Base-by-base conservation (phyloP, 1,140 invertebrate species). In the Plutomurus gul region DNA sequence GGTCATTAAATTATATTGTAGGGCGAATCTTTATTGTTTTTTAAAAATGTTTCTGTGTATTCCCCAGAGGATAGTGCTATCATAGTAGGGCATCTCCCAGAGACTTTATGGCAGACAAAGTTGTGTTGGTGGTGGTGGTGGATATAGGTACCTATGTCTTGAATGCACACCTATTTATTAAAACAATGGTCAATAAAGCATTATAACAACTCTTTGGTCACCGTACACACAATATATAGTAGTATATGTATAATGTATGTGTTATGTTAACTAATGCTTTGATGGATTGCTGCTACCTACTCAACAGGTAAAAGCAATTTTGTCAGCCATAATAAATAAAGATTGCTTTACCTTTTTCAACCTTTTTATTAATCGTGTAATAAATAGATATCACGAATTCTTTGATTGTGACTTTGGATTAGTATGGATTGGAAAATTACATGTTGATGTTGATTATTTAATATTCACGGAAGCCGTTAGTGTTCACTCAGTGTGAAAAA, bases 381-480 rank as follows among this genome's bases (percentile, higher is more conserved):
- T 65, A 65, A 65, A 65, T 65, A 65, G 18, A 25, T 30, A 65
- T 65, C 56, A 65, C 56, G 56, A 65, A 65, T 51, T n/a, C n/a
- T n/a, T n/a, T n/a, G n/a, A n/a, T n/a, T n/a, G n/a, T n/a, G n/a
- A n/a, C n/a, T n/a, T 22, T 51, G 20, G 7, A n/a, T n/a, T 33
- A n/a, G 56, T 25, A 33, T 65, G 56, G 56, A 65, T 33, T 65
- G 25, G 56, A 16, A 65, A 65, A 65, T 65, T 65, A 65, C 56
- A 65, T 33, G 56, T 65, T 65, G 30, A 65, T 65, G 30, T 36
- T 36, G 16, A 30, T 65, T 65, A 65, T 65, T 65, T 65, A 65
- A 65, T 65, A 65, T 65, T 65, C 56, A 16, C 56, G 56, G 30
- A 65, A 65, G 56, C 56, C 56, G 56, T 65, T 65, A 65, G 56